A percentile compares a stretch with the other conserved stretches of the same genome.
These are phyloP conservation scores for Esox lucius DNA, from an alignment of 2,797 vertebrate species.

Conservation along the genomic window DNA sequence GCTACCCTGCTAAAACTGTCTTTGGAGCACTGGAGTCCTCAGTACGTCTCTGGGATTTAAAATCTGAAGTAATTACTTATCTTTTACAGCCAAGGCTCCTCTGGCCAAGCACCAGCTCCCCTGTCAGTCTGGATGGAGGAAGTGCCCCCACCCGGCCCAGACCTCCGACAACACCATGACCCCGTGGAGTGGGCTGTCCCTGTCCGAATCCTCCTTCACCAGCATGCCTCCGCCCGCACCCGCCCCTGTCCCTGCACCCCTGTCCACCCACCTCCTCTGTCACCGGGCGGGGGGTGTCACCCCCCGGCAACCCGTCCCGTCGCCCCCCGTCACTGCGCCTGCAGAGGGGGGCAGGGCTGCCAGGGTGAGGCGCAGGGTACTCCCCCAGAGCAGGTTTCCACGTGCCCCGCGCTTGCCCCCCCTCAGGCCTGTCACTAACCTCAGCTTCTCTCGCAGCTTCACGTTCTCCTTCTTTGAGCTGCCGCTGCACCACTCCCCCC, in stretches of 20 bases:
- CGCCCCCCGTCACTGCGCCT: slow-evolving; percentile 23
- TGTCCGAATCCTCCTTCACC: slow-evolving; percentile 69
- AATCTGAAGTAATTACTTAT: background rate
- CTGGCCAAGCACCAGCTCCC: slow-evolving; percentile 26
- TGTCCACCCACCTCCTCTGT: slow-evolving; percentile 28
- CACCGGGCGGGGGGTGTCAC: slow-evolving; percentile 29
- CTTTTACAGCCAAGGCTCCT: slow-evolving; percentile 46
- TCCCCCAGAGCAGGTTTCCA: slow-evolving; percentile 44
- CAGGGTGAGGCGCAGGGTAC: slow-evolving; percentile 34
- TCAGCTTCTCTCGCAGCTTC: slow-evolving; percentile 82
- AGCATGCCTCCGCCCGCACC: slow-evolving; percentile 49
- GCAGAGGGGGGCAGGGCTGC: slow-evolving; percentile 33
- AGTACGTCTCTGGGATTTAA: background rate
- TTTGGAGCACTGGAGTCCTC: too few species aligned
- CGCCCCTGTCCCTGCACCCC: slow-evolving; percentile 40
- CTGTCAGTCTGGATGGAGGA: slow-evolving; percentile 38
- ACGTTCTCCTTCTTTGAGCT: slow-evolving; percentile 86
- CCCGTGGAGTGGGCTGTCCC: slow-evolving; percentile 64
- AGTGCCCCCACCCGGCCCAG: slow-evolving; percentile 36
- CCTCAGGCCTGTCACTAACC: slow-evolving; percentile 72
- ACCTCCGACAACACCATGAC: slow-evolving; percentile 62
- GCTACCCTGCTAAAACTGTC: too few species aligned
- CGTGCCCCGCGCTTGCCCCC: slow-evolving; percentile 69
- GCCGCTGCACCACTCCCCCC: slow-evolving; percentile 72
- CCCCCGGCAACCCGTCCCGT: slow-evolving; percentile 37